Evolutionary conservation across 2,113 vertebrate species (phyloP), one percentile per base, ranked within the genome.

Genomic region (Hipposideros armiger): DNA sequence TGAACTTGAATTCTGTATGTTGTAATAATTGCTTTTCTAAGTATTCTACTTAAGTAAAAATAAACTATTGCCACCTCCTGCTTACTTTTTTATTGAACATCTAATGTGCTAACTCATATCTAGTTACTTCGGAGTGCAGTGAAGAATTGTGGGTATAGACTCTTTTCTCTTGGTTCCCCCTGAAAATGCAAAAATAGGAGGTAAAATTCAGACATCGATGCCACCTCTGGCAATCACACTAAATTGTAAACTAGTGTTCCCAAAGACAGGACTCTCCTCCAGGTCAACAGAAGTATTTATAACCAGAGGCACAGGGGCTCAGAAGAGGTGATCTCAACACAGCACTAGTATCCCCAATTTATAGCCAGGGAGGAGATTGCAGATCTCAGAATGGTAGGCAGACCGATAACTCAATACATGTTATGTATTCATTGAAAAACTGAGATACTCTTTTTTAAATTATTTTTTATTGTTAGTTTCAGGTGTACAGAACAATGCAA

Each of bases 21-120:
- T 84, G 4, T 8, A 32, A 91, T 19, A 24, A 83, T 76, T 92
- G 87, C 42, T 94, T 92, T 87, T 91, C 60, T 58, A 60, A 95
- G 60, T 50, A 74, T 26, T 95, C 11, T 85, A 85, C 24, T 70
- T 36, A 58, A 85, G 66, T 80, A 19, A 88, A 82, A 96, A 50
- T 87, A 95, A 90, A 54, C 16, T 40, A 1, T 82, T 42, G 20
- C 70, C 0, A 5, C 22, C 47, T 95, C 74, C n/a, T 64, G 20
- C 16, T 32, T 78, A 26, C 32, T 85, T 94, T 92, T 47, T 94
- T 42, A 19, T 14, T 90, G 73, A 77, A 50, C 70, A 45, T 77
- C 84, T 80, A 50, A 95, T 36, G 0, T 30, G 24, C 10, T 73
- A 80, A 72, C 17, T 72, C 26, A 4, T 69, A 54, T 42, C 58